Evolutionary conservation across 2,113 vertebrate genomes (phyloP), one percentile per base, ranked within the genome.

Genomic region (Tachysurus fulvidraco): DNA sequence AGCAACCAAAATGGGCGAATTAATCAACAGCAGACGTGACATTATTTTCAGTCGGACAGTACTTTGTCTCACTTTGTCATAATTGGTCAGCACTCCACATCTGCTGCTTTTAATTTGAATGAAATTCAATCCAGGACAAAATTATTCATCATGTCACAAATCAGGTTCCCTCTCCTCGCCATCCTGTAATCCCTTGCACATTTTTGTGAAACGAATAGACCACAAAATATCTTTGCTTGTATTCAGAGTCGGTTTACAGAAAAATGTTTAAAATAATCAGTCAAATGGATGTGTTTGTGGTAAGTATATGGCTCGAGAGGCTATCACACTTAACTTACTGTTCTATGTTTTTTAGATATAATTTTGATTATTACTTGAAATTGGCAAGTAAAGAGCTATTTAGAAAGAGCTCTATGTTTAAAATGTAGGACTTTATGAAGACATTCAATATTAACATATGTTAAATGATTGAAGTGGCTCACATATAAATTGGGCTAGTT

Each of bases 51-150:
- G 1, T 74, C 5, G 44, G 4, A 74, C 44, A 46, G 71, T 41
- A 13, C 71, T 73, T 73, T 50, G 71, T 76, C 73, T 76, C 46
- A n/a, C 73, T 76, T 52, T 52, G 73, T 52, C 73, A 76, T n/a
- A 52, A n/a, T n/a, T 25, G 23, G 23, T 76, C 44, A 76, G 36
- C 19, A 46, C 36, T 19, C 44, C 41, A 44, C 19, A 23, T 23
- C 46, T n/a, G 73, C 23, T 76, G 73, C 73, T 21, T 73, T 46
- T 46, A 21, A 44, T 73, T 23, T 44, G 19, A 41, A 23, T 69
- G 21, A 73, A 73, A 9, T 73, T 73, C 1, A 73, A 73, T 73
- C 17, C 69, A 44, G 36, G 69, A 19, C 36, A 41, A 36, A 2
- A 21, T 71, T 21, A 19, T 8, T 41, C 7, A 44, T 19, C 69